phyloP scores from a whole-genome alignment of 2,113 vertebrate species.

The Miniopterus natalensis region DNA sequence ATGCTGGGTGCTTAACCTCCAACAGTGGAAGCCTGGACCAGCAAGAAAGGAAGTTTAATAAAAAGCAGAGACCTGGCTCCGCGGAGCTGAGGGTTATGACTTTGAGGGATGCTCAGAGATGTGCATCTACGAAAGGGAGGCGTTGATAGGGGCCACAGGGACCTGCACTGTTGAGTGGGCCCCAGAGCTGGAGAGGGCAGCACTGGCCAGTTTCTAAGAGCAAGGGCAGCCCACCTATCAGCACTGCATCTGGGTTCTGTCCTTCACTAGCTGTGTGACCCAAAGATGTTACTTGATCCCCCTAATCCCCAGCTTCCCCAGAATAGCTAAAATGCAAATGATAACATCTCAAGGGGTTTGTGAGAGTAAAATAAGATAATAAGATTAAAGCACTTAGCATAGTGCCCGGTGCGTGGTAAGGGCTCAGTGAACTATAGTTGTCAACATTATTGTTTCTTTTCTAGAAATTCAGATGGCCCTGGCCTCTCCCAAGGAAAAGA shows the following conservation, averaged over 20 bases:
- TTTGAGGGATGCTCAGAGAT: not conserved
- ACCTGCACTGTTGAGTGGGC: not conserved
- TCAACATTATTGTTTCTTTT: not conserved
- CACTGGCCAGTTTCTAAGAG: not conserved
- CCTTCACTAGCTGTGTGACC: not conserved
- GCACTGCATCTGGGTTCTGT: not conserved
- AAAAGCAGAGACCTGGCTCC: not conserved
- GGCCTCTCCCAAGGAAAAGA: not conserved
- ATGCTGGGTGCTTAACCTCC: not conserved
- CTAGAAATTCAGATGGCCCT: conserved; percentile 32
- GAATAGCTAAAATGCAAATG: not conserved
- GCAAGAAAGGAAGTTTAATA: not conserved
- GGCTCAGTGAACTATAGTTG: not conserved
- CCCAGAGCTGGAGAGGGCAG: not conserved
- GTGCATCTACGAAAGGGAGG: not conserved
- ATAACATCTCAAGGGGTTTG: not conserved
- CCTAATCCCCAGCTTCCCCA: not conserved
- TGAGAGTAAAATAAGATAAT: not conserved
- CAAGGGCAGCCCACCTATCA: not conserved
- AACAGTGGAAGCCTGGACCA: not conserved
- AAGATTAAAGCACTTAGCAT: not conserved
- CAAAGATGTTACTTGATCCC: not conserved
- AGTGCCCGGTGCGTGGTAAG: not conserved
- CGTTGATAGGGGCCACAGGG: no score
- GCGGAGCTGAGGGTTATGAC: no score